Evolutionary conservation across 2,888 invertebrate genomes (phyloP), one percentile per base, ranked within the genome.

Genomic region (Boloria euphrosyne): DNA sequence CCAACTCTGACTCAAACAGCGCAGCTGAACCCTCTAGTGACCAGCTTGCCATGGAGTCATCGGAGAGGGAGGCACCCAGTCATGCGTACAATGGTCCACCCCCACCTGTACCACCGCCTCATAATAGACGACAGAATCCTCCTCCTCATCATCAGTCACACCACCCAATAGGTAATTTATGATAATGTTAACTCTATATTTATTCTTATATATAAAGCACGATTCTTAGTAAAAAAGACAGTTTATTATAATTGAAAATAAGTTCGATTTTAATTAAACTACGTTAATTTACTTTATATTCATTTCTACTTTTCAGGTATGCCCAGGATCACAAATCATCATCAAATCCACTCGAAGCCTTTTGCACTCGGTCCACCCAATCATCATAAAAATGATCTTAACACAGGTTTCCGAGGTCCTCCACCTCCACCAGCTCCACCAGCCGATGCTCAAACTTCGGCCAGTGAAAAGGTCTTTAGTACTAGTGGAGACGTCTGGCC

Each of bases 401-500:
- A 93, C 49, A 92, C 94, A 70, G 94, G 94, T n/a, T 96, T 96
- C 80, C 95, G 96, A 75, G 96, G 96, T 16, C 96, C 95, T 0
- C 94, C 94, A 0, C 94, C 93, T 0, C 90, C 87, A 1, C 90
- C 79, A 2, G 86, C 88, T 5, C 87, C 89, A 16, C 86, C 90
- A 62, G 86, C 88, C n/a, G 93, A 94, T 50, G 77, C 83, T 4
- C 93, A 93, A 76, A 82, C 92, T 62, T 93, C 94, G 44, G 94
- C 94, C 27, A 94, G 94, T 73, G 94, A 94, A 67, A 94, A 94
- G 77, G 89, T 94, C 16, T 94, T 93, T 80, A 90, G 89, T 49
- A 91, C 91, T 46, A 94, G 94, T 44, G 95, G 95, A 49, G 97
- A 97, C 73, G 95, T 96, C 13, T 97, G 97, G 97, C 96, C 97